Base-by-base conservation (phyloP, 2,113 vertebrate genomes). In the Promerops cafer region DNA sequence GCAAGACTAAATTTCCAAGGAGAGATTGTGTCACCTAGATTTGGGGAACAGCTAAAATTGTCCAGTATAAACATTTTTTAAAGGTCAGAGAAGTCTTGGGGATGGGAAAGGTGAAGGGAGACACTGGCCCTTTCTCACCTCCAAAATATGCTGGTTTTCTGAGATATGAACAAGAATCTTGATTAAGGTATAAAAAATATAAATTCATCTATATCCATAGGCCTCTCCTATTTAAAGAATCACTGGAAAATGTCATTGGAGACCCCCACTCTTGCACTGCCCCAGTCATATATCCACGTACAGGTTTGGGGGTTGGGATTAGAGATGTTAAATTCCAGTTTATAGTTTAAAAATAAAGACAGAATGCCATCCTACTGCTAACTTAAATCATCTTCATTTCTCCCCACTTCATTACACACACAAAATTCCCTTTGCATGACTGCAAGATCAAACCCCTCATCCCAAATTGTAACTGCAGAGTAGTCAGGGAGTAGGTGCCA, bases 391-490 rank as follows among this genome's bases (percentile, higher is more conserved):
- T 35, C 47, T 8, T 61, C 0, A 0, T 63, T 86, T 78, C 64
- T 91, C 44, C 35, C 33, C 75, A 66, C 35, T 95, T 92, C 47
- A 50, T 72, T 44, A 88, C 33, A 91, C 52, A 71, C 69, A 74
- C 52, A 64, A 16, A 91, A 80, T 78, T 77, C 83, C 50, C 76
- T 75, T 71, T 82, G 37, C 68, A 78, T 60, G 52, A 78, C 24
- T 81, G 40, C 49, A 57, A 93, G 64, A 87, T 92, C 87, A 92
- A 75, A 92, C 28, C 66, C 72, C 66, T 89, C 76, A 68, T 22
- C 63, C 88, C 82, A 81, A 40, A 39, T 16, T 64, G 45, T 80
- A 94, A 97, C 96, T 94, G 89, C 39, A 93, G 65, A 82, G 68
- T 1, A 93, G 65, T 2, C 4, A 3, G 42, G 42, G 68, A 94